phyloP scores from a whole-genome alignment of 2,888 invertebrate species.

The Beris chalybata region DNA sequence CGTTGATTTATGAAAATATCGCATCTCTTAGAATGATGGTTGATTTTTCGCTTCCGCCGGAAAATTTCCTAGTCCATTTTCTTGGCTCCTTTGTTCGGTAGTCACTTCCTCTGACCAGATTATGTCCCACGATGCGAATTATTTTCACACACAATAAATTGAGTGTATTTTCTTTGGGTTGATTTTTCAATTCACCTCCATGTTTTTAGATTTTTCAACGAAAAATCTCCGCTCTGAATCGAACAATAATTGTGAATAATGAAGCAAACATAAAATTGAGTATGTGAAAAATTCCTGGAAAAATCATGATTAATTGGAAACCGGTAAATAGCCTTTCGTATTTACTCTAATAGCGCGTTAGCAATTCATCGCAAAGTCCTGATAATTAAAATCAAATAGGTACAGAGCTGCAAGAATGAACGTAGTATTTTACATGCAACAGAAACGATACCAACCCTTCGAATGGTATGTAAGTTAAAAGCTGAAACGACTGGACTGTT shows the following conservation, averaged over 20 bases:
- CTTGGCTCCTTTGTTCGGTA: constrained; percentile 13
- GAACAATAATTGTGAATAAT: neutral
- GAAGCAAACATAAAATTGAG: too few species aligned
- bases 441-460: too few species aligned
- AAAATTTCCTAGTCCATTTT: constrained; percentile 16
- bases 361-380: neutral
- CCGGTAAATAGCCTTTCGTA: neutral
- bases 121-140: neutral
- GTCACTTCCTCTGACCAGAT: constrained; percentile 7
- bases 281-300: neutral
- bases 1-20: constrained; percentile 39
- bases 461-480: too few species aligned
- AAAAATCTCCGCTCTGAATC: neutral
- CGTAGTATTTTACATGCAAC: too few species aligned
- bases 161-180: constrained; percentile 22
- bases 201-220: constrained; percentile 3
- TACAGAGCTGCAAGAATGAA: too few species aligned
- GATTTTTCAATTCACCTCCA: constrained; percentile 26
- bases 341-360: too few species aligned
- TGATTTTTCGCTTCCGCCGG: constrained; percentile 30
- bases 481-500: too few species aligned
- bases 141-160: constrained; percentile 5
- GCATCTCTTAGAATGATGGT: constrained; percentile 32
- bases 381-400: constrained; percentile 20
- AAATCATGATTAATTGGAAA: neutral